phyloP scores from a whole-genome alignment of 1,140 invertebrate species.

The Vollenhovia emeryi region DNA sequence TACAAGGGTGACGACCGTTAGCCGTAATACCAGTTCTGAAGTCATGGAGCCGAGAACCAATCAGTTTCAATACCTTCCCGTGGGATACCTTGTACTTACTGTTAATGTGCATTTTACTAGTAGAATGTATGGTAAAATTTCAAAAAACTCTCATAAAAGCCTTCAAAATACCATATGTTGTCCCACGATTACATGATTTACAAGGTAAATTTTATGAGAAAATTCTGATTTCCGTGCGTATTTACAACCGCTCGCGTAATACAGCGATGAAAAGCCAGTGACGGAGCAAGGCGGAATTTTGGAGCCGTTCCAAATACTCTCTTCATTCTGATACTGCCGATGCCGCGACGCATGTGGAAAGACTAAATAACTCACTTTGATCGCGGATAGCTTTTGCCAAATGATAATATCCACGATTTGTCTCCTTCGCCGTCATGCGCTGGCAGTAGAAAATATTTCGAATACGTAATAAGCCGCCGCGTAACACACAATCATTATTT shows the following conservation, averaged over 20 bases:
- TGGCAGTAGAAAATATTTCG: not conserved
- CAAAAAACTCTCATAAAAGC: too few species aligned
- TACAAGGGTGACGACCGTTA: too few species aligned
- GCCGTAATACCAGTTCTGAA: too few species aligned
- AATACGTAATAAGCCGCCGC: not conserved
- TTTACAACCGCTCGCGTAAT: constrained; percentile 6
- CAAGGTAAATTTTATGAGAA: too few species aligned
- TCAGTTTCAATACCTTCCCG: too few species aligned
- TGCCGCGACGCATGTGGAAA: not conserved
- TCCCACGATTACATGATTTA: too few species aligned
- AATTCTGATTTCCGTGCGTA: not conserved
- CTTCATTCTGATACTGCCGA: constrained; percentile 6
- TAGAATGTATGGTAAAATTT: too few species aligned
- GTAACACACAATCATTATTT: not conserved
- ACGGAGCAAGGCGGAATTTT: constrained; percentile 17
- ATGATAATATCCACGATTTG: not conserved
- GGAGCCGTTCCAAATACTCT: constrained; percentile 23
- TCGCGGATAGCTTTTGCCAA: not conserved
- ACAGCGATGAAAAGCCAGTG: not conserved
- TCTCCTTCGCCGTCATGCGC: not conserved
- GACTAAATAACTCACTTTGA: constrained; percentile 39
- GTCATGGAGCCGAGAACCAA: too few species aligned
- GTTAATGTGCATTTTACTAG: too few species aligned
- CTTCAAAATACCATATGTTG: too few species aligned
- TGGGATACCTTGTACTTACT: too few species aligned